Evolutionary conservation across 2,113 vertebrate species (phyloP).

Genomic region (Lates calcarifer): DNA sequence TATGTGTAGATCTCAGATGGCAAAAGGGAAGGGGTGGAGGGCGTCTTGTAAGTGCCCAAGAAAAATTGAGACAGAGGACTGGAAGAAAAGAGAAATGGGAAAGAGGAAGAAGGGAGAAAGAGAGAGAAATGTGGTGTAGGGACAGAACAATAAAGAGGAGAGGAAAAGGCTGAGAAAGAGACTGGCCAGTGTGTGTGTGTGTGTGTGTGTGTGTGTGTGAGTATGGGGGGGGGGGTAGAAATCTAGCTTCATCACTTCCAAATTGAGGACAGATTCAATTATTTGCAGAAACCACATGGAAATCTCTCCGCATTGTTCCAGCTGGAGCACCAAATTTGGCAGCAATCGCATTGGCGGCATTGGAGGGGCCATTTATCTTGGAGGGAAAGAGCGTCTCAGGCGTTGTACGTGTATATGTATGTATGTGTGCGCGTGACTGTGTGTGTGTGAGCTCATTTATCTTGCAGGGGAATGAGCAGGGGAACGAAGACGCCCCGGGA

Average conservation of each 20-base stretch:
- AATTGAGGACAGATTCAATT: conserved; percentile 87
- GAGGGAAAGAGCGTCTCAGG: conserved; percentile 70
- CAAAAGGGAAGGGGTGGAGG: conserved; percentile 31
- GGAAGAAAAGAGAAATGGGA: conserved; percentile 43
- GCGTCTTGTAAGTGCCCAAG: conserved; percentile 51
- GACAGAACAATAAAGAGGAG: conserved; percentile 35
- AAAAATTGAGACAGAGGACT: conserved; percentile 67
- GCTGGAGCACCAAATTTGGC: conserved; percentile 85
- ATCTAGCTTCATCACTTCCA: conserved; percentile 82
- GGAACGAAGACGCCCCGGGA: conserved; percentile 78
- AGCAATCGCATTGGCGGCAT: conserved; percentile 82
- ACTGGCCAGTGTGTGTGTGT: conserved; percentile 20
- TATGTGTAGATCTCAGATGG: conserved; percentile 45
- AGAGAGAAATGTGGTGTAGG: conserved; percentile 50
- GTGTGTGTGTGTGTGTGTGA: conserved; percentile 16
- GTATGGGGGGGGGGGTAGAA: conserved; percentile 30
- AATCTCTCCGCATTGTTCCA: conserved; percentile 83
- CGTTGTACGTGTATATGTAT: conserved; percentile 40
- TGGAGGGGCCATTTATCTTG: conserved; percentile 85
- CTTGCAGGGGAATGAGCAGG: conserved; percentile 84
- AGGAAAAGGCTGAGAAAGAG: conserved; percentile 21
- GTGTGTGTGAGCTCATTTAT: conserved; percentile 81
- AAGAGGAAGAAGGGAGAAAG: conserved; percentile 24
- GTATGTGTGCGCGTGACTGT: conserved; percentile 26
- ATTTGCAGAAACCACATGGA: conserved; percentile 82